These are phyloP conservation scores for Chlorodrepanis virens DNA, from an alignment of 2,113 vertebrate species.

Conservation along the genomic window DNA sequence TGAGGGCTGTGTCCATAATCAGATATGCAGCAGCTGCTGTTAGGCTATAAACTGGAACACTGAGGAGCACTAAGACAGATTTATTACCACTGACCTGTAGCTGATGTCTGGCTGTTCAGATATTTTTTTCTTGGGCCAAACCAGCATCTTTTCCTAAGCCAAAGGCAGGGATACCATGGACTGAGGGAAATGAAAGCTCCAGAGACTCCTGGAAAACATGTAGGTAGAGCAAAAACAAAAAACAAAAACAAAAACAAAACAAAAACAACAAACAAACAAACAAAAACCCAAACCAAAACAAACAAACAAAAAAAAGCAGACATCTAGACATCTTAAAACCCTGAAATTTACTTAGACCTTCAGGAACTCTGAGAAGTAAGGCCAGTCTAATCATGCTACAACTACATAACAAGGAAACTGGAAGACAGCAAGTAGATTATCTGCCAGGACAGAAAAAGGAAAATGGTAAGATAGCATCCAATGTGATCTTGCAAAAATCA, in stretches of 20 bases:
- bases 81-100: not conserved
- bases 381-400: not conserved
- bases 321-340: not conserved
- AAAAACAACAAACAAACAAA: no score
- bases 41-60: not conserved
- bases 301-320: not conserved
- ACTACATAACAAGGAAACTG: not conserved
- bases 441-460: not conserved
- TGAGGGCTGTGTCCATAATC: not conserved
- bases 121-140: not conserved
- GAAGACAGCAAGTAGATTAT: not conserved
- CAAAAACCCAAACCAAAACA: no score
- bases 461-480: not conserved
- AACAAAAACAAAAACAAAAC: no score
- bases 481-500: not conserved
- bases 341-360: not conserved
- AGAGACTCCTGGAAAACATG: not conserved
- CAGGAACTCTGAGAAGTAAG: not conserved
- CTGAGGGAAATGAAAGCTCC: not conserved
- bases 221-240: not conserved
- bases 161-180: not conserved
- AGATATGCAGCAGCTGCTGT: not conserved
- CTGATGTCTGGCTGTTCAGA: not conserved
- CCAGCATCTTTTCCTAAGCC: not conserved
- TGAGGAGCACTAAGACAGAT: not conserved